Evolutionary conservation across 2,113 vertebrate species (phyloP), one percentile per base, ranked within the genome.

Genomic region (Cariama cristata): DNA sequence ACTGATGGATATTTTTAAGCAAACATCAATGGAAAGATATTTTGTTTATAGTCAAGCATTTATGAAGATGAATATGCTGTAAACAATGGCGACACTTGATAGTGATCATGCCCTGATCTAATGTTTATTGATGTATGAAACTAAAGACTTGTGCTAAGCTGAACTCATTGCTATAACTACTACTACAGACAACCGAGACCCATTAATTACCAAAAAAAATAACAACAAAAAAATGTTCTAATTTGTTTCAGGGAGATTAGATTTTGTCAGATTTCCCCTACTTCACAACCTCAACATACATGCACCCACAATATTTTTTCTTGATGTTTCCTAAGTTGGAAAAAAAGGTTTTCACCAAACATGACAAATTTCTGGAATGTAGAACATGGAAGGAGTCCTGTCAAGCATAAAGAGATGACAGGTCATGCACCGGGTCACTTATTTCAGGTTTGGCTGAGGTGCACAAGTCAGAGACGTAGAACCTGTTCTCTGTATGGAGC

Each of bases 91-190:
- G 68, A 4, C 0, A 1, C 56, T 85, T 94, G 81, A 94, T 88
- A 50, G 94, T 86, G 75, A 87, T 90, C 8, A 3, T 73, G 59
- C 71, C 58, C 69, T 26, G 63, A 75, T 93, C 76, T 72, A 63
- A 62, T 74, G 40, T 86, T 95, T 97, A 96, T 92, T 95, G 93
- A 96, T 97, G 92, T 72, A 96, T 86, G 68, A 96, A 97, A 96
- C 96, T 85, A 96, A 86, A 92, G 88, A 42, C 76, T 86, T 77
- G 69, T 79, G 88, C 77, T 97, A 94, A 95, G 60, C 69, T 85
- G 85, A 92, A 66, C 74, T 93, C 95, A 97, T 96, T 95, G 67
- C 82, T 68, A 2, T 67, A 85, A 92, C 74, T 71, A 62, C 71
- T 35, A 71, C 67, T 74, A 56, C 77, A 94, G 77, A 91, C 85